Evolutionary conservation across 2,113 vertebrate genomes (phyloP), one percentile per base, ranked within the genome.

Genomic region (Syrmaticus mikado): DNA sequence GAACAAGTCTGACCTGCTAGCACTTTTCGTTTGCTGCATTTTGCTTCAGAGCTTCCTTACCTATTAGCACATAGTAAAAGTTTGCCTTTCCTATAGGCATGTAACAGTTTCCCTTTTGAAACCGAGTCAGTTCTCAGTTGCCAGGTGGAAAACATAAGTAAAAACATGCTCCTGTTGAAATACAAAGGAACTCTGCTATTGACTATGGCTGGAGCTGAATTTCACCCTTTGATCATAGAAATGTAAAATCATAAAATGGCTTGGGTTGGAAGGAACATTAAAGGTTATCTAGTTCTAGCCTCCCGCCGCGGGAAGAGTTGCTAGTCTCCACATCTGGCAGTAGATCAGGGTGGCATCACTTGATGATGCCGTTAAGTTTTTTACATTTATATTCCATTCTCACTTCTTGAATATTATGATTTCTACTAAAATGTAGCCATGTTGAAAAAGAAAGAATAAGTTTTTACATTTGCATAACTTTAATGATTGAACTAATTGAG

Each of bases 391-490:
- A 65, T 8, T 1, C 62, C 48, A 82, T 40, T n/a, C 18, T 94
- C 86, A 48, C 40, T 75, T 84, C 73, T 89, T 76, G 73, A 82
- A 40, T 90, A 30, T 81, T 75, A 50, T 5, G 22, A 89, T 40
- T 76, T 48, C 58, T 83, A 84, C 62, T 75, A 45, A 87, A 95
- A 76, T 1, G 4, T n/a, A 84, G 70, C 30, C 40, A 79, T 45
- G 19, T 43, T 89, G 78, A 45, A 75, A 88, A 90, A 84, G 68
- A 60, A 86, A 58, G 53, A 76, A 82, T 53, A 24, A 75, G 83
- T 18, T 93, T 94, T 79, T 21, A 46, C 58, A 89, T 96, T 93
- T 96, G 70, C 84, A 90, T 94, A 90, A 82, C 86, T 93, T 90
- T 78, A 94, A 86, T 94, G 90, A 94, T 82, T 21, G 11, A 84